Conservation (phyloP, 2,888 invertebrate genomes). For the Peribatodes rhomboidaria region DNA sequence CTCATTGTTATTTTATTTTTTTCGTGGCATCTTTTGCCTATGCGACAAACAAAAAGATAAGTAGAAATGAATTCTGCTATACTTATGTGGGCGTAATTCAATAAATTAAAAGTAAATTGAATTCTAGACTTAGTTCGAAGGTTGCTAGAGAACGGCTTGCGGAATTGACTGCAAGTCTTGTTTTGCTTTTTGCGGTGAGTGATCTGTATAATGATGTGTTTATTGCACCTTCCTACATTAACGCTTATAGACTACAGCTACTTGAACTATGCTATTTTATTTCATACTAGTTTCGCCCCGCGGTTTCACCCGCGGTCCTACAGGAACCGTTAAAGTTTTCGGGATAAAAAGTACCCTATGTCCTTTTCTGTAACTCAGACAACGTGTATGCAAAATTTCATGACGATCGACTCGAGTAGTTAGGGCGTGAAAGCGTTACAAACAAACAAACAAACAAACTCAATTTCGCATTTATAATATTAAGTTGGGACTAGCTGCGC, state of each 20-base stretch:
- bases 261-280: neutral
- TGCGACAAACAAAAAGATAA: neutral
- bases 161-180: conserved; percentile 37
- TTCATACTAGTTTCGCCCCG: too few relatives aligned
- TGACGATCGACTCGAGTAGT: too few relatives aligned
- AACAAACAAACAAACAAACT: too few relatives aligned
- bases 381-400: too few relatives aligned
- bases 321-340: too few relatives aligned
- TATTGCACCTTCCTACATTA: conserved; percentile 26
- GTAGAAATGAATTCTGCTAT: conserved; percentile 4
- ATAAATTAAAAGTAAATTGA: conserved; percentile 31
- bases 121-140: conserved; percentile 39
- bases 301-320: too few relatives aligned
- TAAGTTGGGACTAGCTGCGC: too few relatives aligned
- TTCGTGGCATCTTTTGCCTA: neutral
- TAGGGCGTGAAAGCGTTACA: too few relatives aligned
- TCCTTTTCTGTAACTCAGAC: too few relatives aligned
- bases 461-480: too few relatives aligned
- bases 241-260: neutral
- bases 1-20: neutral
- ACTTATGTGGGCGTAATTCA: conserved; percentile 11
- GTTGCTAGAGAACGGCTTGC: conserved; percentile 39
- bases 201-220: conserved; percentile 27
- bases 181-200: conserved; percentile 31
- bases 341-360: too few relatives aligned